A percentile compares a stretch with the other conserved stretches of the same genome.
Evolutionary conservation across 30 jellyfish, hydroid and myxozoan species (phyloP).

Genomic region (Sanderia malayensis): DNA sequence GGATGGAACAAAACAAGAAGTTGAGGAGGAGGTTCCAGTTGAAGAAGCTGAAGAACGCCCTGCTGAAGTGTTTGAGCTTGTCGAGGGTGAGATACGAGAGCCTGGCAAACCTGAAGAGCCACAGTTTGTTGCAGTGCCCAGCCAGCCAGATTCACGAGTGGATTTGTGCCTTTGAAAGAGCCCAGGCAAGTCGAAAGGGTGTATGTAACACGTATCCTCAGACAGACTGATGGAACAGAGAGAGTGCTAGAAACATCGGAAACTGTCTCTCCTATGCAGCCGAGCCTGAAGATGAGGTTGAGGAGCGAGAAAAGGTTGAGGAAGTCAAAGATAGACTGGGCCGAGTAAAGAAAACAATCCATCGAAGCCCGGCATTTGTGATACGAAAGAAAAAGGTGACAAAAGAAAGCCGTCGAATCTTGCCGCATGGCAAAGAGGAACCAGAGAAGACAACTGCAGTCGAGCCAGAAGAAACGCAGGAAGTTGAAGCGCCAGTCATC

Average conservation of each 20-base stretch:
- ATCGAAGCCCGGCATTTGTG: conserved; percentile 22
- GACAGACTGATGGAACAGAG: conserved; percentile 10
- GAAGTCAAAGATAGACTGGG: conserved; percentile 6
- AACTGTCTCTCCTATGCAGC: conserved; percentile 5
- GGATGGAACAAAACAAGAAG: too few relatives aligned
- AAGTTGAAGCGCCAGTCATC: conserved; percentile 1
- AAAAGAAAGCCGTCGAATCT: conserved; percentile 4
- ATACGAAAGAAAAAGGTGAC: conserved; percentile 31
- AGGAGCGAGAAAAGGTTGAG: conserved; percentile 1
- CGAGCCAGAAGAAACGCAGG: conserved; percentile 41
- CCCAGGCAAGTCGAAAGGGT: conserved; percentile 7
- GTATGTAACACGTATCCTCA: conserved; percentile 5
- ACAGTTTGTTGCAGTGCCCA: too few relatives aligned
- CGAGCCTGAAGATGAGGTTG: neutral
- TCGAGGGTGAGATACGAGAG: too few relatives aligned
- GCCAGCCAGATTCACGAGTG: too few relatives aligned
- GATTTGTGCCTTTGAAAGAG: neutral
- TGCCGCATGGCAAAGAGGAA: conserved; percentile 34
- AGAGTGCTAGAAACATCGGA: conserved; percentile 9
- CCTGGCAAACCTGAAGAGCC: too few relatives aligned
- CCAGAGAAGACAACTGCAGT: conserved; percentile 32
- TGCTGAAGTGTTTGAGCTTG: too few relatives aligned
- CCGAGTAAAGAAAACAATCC: conserved; percentile 13
- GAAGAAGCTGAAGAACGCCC: too few relatives aligned
- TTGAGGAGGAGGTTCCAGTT: too few relatives aligned